Conservation (phyloP, 2,113 vertebrate genomes). For the Callocephalon fimbriatum region DNA sequence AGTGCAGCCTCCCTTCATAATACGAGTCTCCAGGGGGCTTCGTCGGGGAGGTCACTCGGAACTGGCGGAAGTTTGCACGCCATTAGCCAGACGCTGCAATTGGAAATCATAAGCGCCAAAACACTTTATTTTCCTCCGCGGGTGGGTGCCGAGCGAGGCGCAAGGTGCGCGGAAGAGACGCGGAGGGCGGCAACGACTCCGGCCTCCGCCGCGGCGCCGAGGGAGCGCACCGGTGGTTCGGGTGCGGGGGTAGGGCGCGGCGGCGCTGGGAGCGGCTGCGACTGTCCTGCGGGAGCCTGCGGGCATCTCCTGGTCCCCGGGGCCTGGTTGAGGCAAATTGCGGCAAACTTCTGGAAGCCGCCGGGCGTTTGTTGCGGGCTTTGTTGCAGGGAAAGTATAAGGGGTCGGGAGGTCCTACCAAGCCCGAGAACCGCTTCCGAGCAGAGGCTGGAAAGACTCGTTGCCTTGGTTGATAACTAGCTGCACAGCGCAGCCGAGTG, state of each 20-base stretch:
- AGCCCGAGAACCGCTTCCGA: neutral
- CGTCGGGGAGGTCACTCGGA: conserved; percentile 80
- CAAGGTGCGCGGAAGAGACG: conserved; percentile 6
- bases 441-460: neutral
- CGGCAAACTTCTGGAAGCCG: neutral
- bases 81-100: conserved; percentile 72
- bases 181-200: neutral
- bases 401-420: neutral
- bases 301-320: neutral
- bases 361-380: neutral
- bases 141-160: neutral
- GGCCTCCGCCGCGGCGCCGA: neutral
- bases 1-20: conserved; percentile 77
- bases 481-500: neutral
- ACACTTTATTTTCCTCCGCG: conserved; percentile 15
- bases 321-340: neutral
- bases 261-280: neutral
- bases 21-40: conserved; percentile 81
- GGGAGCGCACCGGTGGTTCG: neutral
- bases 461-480: neutral
- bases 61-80: conserved; percentile 80
- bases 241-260: neutral
- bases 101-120: conserved; percentile 65
- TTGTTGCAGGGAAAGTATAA: neutral
- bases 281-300: neutral